Conservation (phyloP, 2,797 vertebrate genomes). For the Lagorchestes hirsutus region DNA sequence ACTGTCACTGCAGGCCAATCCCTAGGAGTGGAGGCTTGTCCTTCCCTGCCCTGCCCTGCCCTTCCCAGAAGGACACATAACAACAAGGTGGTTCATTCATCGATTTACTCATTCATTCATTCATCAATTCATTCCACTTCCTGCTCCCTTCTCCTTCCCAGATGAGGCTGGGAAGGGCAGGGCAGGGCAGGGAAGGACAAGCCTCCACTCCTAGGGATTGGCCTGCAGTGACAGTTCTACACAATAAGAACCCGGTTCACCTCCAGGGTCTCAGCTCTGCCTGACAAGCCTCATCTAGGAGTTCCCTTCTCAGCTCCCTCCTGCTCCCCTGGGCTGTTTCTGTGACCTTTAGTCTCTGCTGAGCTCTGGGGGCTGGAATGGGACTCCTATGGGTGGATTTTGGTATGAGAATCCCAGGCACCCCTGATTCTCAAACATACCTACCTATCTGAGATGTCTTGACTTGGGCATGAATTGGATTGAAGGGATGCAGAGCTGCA, state of each 20-base stretch:
- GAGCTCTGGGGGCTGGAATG: conserved; percentile 82
- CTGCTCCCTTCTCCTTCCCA: neutral
- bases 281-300: neutral
- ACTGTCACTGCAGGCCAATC: neutral
- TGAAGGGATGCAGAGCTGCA: too few relatives aligned
- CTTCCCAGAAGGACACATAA: too few relatives aligned
- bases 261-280: neutral
- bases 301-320: neutral
- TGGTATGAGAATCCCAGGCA: conserved; percentile 87
- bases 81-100: neutral
- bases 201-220: neutral
- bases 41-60: neutral
- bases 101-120: neutral
- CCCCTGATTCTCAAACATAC: conserved; percentile 87
- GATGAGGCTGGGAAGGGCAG: neutral
- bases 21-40: neutral
- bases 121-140: neutral
- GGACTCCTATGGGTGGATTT: conserved; percentile 88
- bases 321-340: conserved; percentile 80
- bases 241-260: neutral
- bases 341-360: conserved; percentile 82
- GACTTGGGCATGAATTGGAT: too few relatives aligned
- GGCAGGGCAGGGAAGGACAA: neutral
- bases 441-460: conserved; percentile 77
- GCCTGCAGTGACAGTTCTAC: neutral